Evolutionary conservation across 2,888 invertebrate genomes (phyloP).

Genomic region (Philhelius pedissequus): DNA sequence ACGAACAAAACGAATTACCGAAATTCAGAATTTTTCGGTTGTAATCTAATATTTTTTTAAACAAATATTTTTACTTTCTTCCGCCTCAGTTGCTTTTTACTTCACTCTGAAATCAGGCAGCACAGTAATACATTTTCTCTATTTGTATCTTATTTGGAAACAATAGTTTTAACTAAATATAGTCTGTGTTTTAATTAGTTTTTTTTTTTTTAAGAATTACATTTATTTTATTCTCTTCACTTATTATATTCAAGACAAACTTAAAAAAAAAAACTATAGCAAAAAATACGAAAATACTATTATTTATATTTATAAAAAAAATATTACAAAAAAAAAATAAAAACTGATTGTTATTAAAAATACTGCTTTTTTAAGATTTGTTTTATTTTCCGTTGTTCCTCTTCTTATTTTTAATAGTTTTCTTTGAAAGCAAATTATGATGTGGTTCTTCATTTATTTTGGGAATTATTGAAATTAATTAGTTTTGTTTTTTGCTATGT

Average conservation of each 20-base stretch:
- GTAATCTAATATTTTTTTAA: not conserved
- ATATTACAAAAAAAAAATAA: constrained; percentile 32
- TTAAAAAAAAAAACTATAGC: not conserved
- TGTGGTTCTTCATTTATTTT: constrained; percentile 12
- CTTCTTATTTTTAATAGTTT: not conserved
- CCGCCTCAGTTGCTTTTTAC: not conserved
- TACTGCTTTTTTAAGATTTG: constrained; percentile 59
- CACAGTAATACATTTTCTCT: constrained; percentile 18
- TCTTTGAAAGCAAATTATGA: not conserved
- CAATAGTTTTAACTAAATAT: constrained; percentile 12
- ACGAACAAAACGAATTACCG: constrained; percentile 47
- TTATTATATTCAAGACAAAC: constrained; percentile 56
- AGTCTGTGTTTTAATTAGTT: constrained; percentile 53
- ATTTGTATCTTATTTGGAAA: not conserved
- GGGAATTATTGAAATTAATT: not conserved
- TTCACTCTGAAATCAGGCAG: constrained; percentile 29
- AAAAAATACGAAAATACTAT: constrained; percentile 11
- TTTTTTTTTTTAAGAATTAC: constrained; percentile 42
- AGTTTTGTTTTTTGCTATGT: not conserved
- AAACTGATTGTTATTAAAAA: constrained; percentile 62
- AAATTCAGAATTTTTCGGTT: constrained; percentile 8
- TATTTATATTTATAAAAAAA: constrained; percentile 53
- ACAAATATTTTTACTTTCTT: not conserved
- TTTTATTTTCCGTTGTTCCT: constrained; percentile 46
- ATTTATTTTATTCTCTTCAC: constrained; percentile 57